phyloP scores from a whole-genome alignment of 2,113 vertebrate species.

The Marcusenius ussheri region DNA sequence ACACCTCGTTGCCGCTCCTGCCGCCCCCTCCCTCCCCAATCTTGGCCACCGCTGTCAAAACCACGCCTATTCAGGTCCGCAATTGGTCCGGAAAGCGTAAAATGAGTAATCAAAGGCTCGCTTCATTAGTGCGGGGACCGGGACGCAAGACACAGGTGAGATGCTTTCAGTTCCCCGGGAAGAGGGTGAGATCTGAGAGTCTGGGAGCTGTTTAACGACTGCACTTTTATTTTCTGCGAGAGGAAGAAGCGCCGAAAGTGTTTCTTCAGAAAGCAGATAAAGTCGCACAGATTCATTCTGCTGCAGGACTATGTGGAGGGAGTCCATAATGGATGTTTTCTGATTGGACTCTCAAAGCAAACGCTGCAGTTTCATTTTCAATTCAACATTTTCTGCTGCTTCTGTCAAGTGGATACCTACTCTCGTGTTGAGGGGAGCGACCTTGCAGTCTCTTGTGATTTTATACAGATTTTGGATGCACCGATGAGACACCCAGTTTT shows the following conservation, averaged over 20 bases:
- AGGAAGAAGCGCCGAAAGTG: background rate
- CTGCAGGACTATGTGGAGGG: background rate
- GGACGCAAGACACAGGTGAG: constrained; percentile 64
- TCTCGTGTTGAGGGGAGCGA: constrained; percentile 1
- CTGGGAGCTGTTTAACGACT: constrained; percentile 9
- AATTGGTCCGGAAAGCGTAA: constrained; percentile 74
- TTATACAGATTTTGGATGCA: constrained; percentile 59
- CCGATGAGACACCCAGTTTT: constrained; percentile 86
- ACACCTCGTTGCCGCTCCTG: constrained; percentile 67
- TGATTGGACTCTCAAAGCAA: background rate
- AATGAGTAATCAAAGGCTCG: constrained; percentile 77
- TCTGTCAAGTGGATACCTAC: background rate
- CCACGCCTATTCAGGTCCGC: constrained; percentile 68
- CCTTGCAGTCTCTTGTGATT: constrained; percentile 27
- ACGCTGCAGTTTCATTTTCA: background rate
- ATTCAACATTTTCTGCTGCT: background rate
- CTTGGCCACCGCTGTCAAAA: constrained; percentile 66
- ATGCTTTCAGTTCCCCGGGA: constrained; percentile 61
- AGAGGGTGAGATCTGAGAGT: constrained; percentile 54
- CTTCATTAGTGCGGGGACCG: constrained; percentile 66
- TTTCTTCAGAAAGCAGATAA: background rate
- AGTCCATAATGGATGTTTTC: background rate
- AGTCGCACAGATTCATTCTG: background rate
- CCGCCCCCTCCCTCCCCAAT: constrained; percentile 47
- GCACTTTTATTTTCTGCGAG: background rate